Conservation (phyloP, 2,888 invertebrate genomes). For the Acrocera orbiculus region DNA sequence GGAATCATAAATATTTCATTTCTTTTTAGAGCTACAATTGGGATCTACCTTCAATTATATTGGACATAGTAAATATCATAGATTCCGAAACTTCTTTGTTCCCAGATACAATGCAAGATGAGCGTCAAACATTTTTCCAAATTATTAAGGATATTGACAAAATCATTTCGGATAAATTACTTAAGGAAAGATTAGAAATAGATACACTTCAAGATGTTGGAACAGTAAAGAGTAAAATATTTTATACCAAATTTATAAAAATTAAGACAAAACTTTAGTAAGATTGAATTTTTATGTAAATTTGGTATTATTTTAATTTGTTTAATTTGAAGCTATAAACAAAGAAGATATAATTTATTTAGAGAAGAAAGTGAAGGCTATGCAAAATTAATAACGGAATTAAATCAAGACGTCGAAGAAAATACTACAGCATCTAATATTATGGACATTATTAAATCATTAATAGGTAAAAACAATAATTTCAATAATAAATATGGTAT, state of each 20-base stretch:
- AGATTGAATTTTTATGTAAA: constrained; percentile 32
- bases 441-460: constrained; percentile 77
- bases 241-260: constrained; percentile 91
- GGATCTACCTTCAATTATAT: constrained; percentile 63
- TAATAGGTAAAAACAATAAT: constrained; percentile 53
- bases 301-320: background rate
- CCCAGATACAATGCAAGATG: constrained; percentile 47
- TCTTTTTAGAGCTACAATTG: constrained; percentile 49
- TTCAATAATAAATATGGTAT: too few relatives aligned
- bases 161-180: constrained; percentile 66
- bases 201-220: constrained; percentile 86
- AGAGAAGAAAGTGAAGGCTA: constrained; percentile 99
- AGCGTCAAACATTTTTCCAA: constrained; percentile 57
- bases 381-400: constrained; percentile 85
- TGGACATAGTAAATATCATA: constrained; percentile 69
- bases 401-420: constrained; percentile 65
- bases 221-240: constrained; percentile 72
- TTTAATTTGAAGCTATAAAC: constrained; percentile 72
- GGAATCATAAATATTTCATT: background rate
- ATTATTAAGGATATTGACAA: constrained; percentile 65
- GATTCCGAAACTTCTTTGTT: constrained; percentile 57
- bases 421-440: constrained; percentile 47
- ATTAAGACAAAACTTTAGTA: constrained; percentile 96
- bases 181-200: constrained; percentile 84
- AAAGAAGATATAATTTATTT: constrained; percentile 95